Percentiles rank a stretch among this genome's conserved stretches.
These are phyloP conservation scores for Ophion costatus DNA, from an alignment of 2,888 invertebrate genomes.

Conservation along the genomic window DNA sequence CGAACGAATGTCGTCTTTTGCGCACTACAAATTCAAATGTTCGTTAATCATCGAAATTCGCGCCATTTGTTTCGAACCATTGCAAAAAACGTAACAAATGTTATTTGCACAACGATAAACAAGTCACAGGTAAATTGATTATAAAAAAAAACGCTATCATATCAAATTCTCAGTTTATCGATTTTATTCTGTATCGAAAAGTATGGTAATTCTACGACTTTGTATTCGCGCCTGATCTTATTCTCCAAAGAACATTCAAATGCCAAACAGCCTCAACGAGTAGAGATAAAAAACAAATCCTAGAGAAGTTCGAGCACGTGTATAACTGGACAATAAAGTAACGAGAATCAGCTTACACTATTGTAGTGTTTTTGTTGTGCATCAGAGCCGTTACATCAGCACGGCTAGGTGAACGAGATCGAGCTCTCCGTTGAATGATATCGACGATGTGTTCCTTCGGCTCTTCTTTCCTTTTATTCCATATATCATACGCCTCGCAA, in stretches of 20 bases:
- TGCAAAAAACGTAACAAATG: neutral
- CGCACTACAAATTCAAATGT: too few species aligned
- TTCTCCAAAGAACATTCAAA: neutral
- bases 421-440: neutral
- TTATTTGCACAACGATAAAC: neutral
- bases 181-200: too few species aligned
- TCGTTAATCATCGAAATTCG: too few species aligned
- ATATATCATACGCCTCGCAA: constrained; percentile 2
- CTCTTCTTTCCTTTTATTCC: neutral
- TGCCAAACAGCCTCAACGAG: constrained; percentile 5
- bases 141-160: too few species aligned
- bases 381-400: neutral
- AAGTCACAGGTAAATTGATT: too few species aligned
- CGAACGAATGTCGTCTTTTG: too few species aligned
- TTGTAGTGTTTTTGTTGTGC: neutral
- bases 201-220: too few species aligned
- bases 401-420: neutral
- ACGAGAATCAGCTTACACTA: constrained; percentile 19
- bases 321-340: constrained; percentile 58
- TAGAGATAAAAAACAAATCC: neutral
- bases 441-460: constrained; percentile 13
- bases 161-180: too few species aligned
- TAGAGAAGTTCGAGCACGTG: constrained; percentile 25
- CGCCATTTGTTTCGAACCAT: too few species aligned
- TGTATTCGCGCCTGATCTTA: neutral